These are phyloP conservation scores for Miniopterus natalensis DNA, from an alignment of 2,113 vertebrate genomes.

Conservation along the genomic window DNA sequence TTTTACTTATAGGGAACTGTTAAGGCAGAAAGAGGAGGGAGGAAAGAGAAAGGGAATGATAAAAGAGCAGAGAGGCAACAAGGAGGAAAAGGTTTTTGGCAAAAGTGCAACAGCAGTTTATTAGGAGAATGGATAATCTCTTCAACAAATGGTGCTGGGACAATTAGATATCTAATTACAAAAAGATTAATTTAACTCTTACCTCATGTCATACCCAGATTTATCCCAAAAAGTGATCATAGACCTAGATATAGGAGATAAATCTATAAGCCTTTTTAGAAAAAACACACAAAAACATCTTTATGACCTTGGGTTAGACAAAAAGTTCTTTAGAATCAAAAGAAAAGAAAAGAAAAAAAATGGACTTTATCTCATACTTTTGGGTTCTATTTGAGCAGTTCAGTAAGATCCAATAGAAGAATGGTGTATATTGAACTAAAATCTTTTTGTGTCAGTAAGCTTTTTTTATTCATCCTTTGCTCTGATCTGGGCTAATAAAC, in stretches of 20 bases:
- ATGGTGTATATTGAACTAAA: not conserved
- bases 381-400: not conserved
- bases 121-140: not conserved
- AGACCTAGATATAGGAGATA: not conserved
- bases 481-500: not conserved
- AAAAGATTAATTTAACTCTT: not conserved
- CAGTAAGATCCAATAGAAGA: not conserved
- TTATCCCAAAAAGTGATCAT: not conserved
- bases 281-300: not conserved
- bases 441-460: not conserved
- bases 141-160: not conserved
- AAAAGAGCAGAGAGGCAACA: not conserved
- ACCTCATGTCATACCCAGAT: not conserved
- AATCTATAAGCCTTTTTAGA: not conserved
- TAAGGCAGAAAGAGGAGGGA: not conserved
- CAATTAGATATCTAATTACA: not conserved
- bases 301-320: not conserved
- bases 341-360: conserved; percentile 17
- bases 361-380: not conserved
- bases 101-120: not conserved
- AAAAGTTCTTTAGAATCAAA: not conserved
- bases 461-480: not conserved
- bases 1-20: not conserved
- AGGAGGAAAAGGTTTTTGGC: not conserved
- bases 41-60: not conserved